Evolutionary conservation across 1,140 invertebrate genomes (phyloP).

Genomic region (Ips typographus): DNA sequence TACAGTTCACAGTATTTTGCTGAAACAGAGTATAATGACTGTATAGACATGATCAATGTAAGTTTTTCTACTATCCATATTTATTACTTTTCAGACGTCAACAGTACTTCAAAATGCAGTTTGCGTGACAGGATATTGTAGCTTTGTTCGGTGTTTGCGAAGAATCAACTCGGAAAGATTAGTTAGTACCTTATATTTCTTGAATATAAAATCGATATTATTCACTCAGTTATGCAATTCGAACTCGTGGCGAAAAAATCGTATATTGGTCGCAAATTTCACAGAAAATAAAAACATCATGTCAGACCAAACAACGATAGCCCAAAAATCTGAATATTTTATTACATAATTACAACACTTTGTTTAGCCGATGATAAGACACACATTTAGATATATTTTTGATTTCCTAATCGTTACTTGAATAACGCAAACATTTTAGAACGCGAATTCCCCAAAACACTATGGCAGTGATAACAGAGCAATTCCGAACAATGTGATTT

Average conservation of each 20-base stretch:
- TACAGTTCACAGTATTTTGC: slow-evolving; percentile 37
- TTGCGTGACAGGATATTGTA: slow-evolving; percentile 58
- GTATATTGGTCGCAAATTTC: no score
- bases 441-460: background rate
- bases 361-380: slow-evolving; percentile 13
- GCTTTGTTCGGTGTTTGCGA: slow-evolving; percentile 58
- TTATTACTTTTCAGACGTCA: background rate
- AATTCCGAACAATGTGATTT: no score
- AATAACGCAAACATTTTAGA: slow-evolving; percentile 6
- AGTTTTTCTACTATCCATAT: slow-evolving; percentile 10
- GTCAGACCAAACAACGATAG: no score
- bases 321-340: background rate
- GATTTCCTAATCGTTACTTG: slow-evolving; percentile 7
- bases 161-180: slow-evolving; percentile 58
- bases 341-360: background rate
- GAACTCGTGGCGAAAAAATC: no score
- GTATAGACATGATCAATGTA: slow-evolving; percentile 33
- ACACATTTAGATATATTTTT: slow-evolving; percentile 17
- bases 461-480: no score
- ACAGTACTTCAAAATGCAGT: slow-evolving; percentile 17
- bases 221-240: no score
- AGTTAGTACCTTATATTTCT: slow-evolving; percentile 47
- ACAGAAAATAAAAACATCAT: no score
- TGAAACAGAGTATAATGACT: slow-evolving; percentile 37
- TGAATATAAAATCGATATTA: background rate